Percentiles rank a stretch among this genome's conserved stretches.
Evolutionary conservation across 2,888 invertebrate species (phyloP).

Genomic region (Lithophane socia): DNA sequence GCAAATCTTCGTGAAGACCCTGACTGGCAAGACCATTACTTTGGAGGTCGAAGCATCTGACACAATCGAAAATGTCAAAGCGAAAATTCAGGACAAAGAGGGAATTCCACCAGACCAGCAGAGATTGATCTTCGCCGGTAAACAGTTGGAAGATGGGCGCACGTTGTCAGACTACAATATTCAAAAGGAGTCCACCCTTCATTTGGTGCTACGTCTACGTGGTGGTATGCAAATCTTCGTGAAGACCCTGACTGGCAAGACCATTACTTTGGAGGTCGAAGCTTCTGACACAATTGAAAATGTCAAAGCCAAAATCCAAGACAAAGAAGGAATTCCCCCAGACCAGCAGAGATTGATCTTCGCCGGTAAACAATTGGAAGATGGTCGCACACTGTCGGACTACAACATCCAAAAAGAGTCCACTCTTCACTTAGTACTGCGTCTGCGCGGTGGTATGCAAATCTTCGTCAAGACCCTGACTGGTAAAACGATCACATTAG

Average conservation of each 20-base stretch:
- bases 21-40: slow-evolving; percentile 61
- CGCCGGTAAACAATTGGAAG: slow-evolving; percentile 62
- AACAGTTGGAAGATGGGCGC: slow-evolving; percentile 60
- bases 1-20: slow-evolving; percentile 62
- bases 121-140: slow-evolving; percentile 61
- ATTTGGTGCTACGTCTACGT: slow-evolving; percentile 52
- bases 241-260: slow-evolving; percentile 59
- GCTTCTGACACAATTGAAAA: slow-evolving; percentile 62
- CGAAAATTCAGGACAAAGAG: slow-evolving; percentile 63
- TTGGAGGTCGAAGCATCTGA: slow-evolving; percentile 59
- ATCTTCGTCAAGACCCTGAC: slow-evolving; percentile 59
- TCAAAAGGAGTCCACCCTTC: slow-evolving; percentile 58
- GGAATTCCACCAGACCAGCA: slow-evolving; percentile 65
- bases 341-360: slow-evolving; percentile 63
- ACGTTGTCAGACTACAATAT: slow-evolving; percentile 58
- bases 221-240: slow-evolving; percentile 66
- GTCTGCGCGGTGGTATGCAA: slow-evolving; percentile 62
- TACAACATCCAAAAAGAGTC: slow-evolving; percentile 64
- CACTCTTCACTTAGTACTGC: slow-evolving; percentile 41
- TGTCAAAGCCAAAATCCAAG: slow-evolving; percentile 62
- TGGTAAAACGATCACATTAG: slow-evolving; percentile 56
- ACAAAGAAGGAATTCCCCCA: slow-evolving; percentile 63
- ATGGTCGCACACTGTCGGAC: slow-evolving; percentile 49
- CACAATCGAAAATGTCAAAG: slow-evolving; percentile 63
- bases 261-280: slow-evolving; percentile 53